Conservation (phyloP, 2,113 vertebrate species). For the Thymallus thymallus region DNA sequence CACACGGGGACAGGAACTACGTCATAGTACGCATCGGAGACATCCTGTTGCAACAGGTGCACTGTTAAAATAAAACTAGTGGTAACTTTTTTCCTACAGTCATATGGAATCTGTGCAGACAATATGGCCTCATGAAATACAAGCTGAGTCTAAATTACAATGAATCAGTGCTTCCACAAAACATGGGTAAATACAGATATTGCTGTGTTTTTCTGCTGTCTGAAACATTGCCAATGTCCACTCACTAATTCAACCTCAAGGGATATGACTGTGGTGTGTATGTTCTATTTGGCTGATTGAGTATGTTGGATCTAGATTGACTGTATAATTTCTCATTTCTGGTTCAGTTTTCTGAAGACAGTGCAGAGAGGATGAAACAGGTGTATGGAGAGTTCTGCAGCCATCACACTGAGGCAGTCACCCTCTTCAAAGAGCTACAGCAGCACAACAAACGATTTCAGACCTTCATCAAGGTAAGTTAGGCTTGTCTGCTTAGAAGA, state of each 20-base stretch:
- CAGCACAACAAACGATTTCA: conserved; percentile 96
- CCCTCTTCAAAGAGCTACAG: conserved; percentile 90
- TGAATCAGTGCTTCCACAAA: too few species aligned
- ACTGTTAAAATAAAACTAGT: background rate
- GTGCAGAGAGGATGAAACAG: conserved; percentile 85
- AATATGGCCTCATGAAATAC: too few species aligned
- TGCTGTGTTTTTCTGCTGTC: too few species aligned
- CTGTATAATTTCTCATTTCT: background rate
- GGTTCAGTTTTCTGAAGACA: conserved; percentile 89
- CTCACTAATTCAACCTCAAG: too few species aligned
- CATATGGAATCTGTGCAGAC: too few species aligned
- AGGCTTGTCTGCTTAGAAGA: background rate
- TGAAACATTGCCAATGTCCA: too few species aligned
- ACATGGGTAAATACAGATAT: too few species aligned
- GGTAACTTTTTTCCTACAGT: background rate
- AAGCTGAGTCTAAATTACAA: too few species aligned
- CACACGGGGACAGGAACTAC: conserved; percentile 82
- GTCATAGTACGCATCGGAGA: conserved; percentile 88
- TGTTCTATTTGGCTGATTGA: background rate
- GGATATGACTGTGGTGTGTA: background rate
- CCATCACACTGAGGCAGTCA: conserved; percentile 90
- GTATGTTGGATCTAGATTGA: too few species aligned
- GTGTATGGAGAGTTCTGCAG: conserved; percentile 97
- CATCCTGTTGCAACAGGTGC: conserved; percentile 88
- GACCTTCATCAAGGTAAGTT: conserved; percentile 86